phyloP scores from a whole-genome alignment of 35 echinoderm and acorn worm genomes.

The Ptychodera flava region DNA sequence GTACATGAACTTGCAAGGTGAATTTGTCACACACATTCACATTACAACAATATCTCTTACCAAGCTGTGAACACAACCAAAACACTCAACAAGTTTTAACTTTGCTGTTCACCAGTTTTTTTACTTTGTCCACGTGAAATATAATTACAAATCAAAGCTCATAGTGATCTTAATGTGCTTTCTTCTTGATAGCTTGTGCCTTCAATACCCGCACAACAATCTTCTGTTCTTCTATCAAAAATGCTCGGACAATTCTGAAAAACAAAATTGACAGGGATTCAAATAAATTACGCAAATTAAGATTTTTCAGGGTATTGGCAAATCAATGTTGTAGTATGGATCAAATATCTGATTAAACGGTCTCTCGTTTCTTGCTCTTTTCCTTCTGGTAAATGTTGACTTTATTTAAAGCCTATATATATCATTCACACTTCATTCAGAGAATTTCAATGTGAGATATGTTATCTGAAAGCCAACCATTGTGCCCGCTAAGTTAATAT shows the following conservation, averaged over 20 bases:
- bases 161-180: background rate
- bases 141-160: background rate
- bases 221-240: conserved; percentile 99
- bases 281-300: too few relatives aligned
- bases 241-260: conserved; percentile 86
- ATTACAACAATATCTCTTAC: too few relatives aligned
- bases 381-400: background rate
- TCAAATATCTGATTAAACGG: background rate
- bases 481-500: background rate
- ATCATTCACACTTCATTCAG: background rate
- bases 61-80: too few relatives aligned
- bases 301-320: too few relatives aligned
- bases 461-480: background rate
- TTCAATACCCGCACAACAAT: conserved; percentile 90
- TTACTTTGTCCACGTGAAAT: background rate
- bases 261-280: background rate
- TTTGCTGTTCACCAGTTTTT: background rate
- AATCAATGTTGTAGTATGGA: background rate
- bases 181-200: conserved; percentile 80
- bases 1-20: too few relatives aligned
- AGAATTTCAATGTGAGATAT: background rate
- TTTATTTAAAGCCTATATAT: background rate
- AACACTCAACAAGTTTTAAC: too few relatives aligned
- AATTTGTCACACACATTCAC: too few relatives aligned
- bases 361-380: background rate